A percentile compares a stretch with the other conserved stretches of the same genome.
Conservation (phyloP, 2,113 vertebrate species). For the Coracopsis vasa region DNA sequence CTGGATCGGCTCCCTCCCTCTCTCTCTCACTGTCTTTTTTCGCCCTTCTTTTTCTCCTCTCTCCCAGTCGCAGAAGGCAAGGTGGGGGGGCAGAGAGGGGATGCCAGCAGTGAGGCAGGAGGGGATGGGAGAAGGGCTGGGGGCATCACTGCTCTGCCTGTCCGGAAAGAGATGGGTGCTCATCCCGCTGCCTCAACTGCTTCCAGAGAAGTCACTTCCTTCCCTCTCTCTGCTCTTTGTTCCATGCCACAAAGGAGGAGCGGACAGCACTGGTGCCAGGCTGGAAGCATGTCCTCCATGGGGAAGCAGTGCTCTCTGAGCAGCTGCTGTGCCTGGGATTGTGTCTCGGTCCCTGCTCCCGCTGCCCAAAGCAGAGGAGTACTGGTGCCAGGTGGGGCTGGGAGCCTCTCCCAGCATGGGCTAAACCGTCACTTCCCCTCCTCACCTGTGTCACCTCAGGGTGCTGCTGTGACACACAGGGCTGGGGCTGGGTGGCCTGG, state of each 20-base stretch:
- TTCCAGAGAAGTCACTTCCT: conserved; percentile 55
- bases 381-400: background rate
- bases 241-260: background rate
- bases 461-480: background rate
- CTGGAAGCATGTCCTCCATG: background rate
- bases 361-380: background rate
- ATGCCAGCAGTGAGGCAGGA: background rate
- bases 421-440: background rate
- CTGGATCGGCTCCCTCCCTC: conserved; percentile 1
- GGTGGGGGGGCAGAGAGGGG: background rate
- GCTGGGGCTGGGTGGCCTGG: too few species aligned
- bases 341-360: background rate
- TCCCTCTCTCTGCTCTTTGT: conserved; percentile 32
- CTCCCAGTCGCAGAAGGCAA: background rate
- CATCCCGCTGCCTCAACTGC: background rate
- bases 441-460: background rate
- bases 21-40: background rate
- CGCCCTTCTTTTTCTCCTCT: background rate
- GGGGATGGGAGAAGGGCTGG: background rate
- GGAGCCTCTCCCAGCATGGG: background rate
- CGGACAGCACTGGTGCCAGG: background rate
- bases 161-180: conserved; percentile 28
- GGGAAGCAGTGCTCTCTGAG: background rate
- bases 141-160: background rate
- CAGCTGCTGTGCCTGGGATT: background rate